These are phyloP conservation scores for Microtus californicus DNA, from an alignment of 2,797 vertebrate species.

Conservation along the genomic window DNA sequence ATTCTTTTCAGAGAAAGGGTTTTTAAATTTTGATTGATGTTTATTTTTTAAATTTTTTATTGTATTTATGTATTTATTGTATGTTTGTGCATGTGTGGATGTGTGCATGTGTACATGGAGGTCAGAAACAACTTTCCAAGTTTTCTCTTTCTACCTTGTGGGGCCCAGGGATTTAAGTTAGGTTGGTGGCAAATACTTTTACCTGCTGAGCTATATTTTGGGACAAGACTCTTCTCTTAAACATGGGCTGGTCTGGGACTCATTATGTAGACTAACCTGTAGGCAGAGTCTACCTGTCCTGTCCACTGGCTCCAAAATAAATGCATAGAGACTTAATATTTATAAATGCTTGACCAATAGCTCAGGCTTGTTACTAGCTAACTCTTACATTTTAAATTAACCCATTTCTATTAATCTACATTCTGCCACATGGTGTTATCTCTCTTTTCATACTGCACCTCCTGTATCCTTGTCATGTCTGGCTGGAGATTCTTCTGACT, in stretches of 20 bases:
- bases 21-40: not conserved
- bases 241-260: not conserved
- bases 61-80: not conserved
- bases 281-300: not conserved
- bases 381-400: not conserved
- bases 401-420: not conserved
- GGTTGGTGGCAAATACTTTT: not conserved
- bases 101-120: not conserved
- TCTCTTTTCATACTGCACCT: not conserved
- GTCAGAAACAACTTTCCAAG: not conserved
- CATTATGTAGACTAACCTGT: not conserved
- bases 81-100: not conserved
- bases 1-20: not conserved
- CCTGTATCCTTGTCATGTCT: not conserved
- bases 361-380: not conserved
- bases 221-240: not conserved
- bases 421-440: not conserved
- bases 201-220: not conserved
- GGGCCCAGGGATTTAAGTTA: not conserved
- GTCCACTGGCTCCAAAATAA: not conserved
- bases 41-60: not conserved
- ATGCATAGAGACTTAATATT: not conserved
- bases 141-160: not conserved
- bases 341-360: not conserved
- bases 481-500: not conserved